Evolutionary conservation across 2,113 vertebrate species (phyloP), one percentile per base, ranked within the genome.

Genomic region (Glaucomys volans): DNA sequence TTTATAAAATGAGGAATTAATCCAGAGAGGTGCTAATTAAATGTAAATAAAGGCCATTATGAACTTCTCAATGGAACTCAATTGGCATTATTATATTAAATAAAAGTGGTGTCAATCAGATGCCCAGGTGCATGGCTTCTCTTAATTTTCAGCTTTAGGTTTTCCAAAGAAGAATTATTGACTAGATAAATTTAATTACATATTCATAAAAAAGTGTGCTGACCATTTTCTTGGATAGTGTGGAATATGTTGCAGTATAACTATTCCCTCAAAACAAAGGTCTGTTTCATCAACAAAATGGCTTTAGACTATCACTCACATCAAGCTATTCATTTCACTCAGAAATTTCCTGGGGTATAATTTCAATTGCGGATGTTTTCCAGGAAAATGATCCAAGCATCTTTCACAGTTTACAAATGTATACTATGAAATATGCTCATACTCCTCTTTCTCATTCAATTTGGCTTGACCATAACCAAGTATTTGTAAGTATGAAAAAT

Each of bases 1-100:
- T 96, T 98, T 97, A 98, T 98, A 98, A 98, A 98, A 98, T 96
- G 87, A 98, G 76, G 82, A 95, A 98, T 98, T 98, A 98, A 97
- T 98, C 96, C 94, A 96, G 93, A 98, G 95, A 97, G 96, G 87
- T 97, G 93, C 72, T 98, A 99, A 98, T 97, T 98, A 98, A 97
- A 94, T 98, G 95, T 98, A 97, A 98, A 98, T 98, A 98, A 98
- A 98, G 96, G 69, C 95, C 91, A 97, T 94, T 97, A 96, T 93
- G 94, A 98, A 97, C 94, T 98, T 98, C 98, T 98, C 98, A 97
- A 91, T 69, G 75, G 96, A 97, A 85, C 66, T 96, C 87, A 96
- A 97, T 62, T 96, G 93, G 95, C 95, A 86, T 96, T 97, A 98
- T 97, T 97, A 90, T 94, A 96, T 89, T 90, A 97, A 98, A 97